These are phyloP conservation scores for Caenorhabditis remanei DNA, from an alignment of 1,140 invertebrate genomes.

Conservation along the genomic window DNA sequence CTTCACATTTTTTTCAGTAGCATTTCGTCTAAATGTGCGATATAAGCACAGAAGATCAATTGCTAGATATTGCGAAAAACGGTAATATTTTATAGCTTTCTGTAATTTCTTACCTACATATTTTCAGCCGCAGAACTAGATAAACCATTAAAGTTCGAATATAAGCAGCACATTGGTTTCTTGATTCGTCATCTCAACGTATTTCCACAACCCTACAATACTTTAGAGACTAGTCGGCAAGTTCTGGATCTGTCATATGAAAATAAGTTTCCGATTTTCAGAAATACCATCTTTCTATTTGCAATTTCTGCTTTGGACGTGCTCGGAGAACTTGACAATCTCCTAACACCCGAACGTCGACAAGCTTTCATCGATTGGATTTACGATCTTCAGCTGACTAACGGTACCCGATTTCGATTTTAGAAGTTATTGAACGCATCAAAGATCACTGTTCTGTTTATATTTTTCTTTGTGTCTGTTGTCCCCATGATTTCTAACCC, in stretches of 20 bases:
- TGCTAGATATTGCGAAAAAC: slow-evolving; percentile 27
- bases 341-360: slow-evolving; percentile 43
- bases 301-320: slow-evolving; percentile 62
- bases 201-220: slow-evolving; percentile 59
- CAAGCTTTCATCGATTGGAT: slow-evolving; percentile 64
- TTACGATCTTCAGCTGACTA: slow-evolving; percentile 65
- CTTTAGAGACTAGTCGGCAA: slow-evolving; percentile 65
- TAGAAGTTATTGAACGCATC: slow-evolving; percentile 13
- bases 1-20: not conserved
- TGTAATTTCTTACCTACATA: not conserved
- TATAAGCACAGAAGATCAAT: slow-evolving; percentile 31
- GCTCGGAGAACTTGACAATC: slow-evolving; percentile 62
- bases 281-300: slow-evolving; percentile 67
- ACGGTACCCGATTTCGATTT: not conserved
- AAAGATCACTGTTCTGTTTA: slow-evolving; percentile 33
- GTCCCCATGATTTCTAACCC: not conserved
- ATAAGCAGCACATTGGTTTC: slow-evolving; percentile 53
- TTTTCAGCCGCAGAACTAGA: slow-evolving; percentile 11
- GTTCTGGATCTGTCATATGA: not conserved
- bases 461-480: not conserved
- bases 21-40: slow-evolving; percentile 23
- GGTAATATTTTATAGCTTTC: not conserved
- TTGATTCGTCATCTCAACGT: slow-evolving; percentile 52
- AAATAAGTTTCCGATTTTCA: slow-evolving; percentile 53
- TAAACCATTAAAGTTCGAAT: slow-evolving; percentile 13